Percentiles rank a stretch among this genome's conserved stretches.
These are phyloP conservation scores for Tringa solitaria DNA, from an alignment of 2,113 vertebrate species.

Conservation along the genomic window DNA sequence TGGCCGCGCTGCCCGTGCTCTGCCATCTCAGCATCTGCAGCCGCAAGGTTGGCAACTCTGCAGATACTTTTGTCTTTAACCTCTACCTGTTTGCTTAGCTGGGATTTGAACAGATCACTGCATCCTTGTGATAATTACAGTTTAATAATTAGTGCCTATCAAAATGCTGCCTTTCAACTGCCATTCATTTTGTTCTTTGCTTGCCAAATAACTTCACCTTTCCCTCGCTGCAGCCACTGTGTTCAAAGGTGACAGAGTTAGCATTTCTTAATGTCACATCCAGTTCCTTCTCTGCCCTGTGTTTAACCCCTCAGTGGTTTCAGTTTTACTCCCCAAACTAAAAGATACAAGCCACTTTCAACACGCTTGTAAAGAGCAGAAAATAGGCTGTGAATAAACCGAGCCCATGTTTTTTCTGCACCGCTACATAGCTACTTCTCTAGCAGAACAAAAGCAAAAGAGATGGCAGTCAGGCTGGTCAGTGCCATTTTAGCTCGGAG, in stretches of 20 bases:
- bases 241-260: conserved; percentile 8
- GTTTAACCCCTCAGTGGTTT: neutral
- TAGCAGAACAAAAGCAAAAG: neutral
- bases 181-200: conserved; percentile 12
- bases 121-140: conserved; percentile 52
- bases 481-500: neutral
- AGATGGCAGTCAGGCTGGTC: neutral
- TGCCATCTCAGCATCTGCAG: neutral
- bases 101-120: conserved; percentile 14
- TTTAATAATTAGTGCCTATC: conserved; percentile 66
- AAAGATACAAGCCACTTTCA: neutral
- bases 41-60: neutral
- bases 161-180: conserved; percentile 53
- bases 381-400: accelerated
- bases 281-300: neutral
- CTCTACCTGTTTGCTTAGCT: conserved; percentile 48
- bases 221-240: neutral
- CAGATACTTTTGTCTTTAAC: conserved; percentile 4
- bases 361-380: neutral
- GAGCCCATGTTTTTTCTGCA: neutral
- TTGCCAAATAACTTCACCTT: conserved; percentile 54
- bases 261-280: conserved; percentile 40
- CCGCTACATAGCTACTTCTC: neutral
- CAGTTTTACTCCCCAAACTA: neutral
- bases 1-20: neutral